A percentile compares a stretch with the other conserved stretches of the same genome.
Conservation (phyloP, 2,797 vertebrate genomes). For the Malurus leucopterus region DNA sequence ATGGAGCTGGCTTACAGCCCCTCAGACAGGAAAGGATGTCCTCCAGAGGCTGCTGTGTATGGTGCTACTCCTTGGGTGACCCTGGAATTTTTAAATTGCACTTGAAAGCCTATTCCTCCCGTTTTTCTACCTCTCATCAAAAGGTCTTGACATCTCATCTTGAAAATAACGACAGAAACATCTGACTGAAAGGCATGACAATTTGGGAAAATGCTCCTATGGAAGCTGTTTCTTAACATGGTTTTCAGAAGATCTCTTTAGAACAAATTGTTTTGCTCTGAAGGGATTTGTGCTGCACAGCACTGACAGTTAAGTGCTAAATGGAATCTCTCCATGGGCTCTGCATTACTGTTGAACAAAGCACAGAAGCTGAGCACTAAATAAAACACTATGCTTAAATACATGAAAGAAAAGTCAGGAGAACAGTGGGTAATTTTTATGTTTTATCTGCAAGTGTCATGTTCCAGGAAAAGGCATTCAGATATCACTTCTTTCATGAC, state of each 20-base stretch:
- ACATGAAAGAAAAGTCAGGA: not conserved
- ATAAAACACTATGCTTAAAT: not conserved
- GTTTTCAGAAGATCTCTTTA: not conserved
- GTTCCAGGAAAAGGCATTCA: not conserved
- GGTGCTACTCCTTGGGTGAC: not conserved
- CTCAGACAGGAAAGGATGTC: not conserved
- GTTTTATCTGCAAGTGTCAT: fast-evolving
- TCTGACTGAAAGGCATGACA: not conserved
- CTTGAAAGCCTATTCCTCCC: not conserved
- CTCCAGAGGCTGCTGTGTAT: not conserved
- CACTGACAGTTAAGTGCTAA: not conserved
- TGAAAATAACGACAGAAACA: not conserved
- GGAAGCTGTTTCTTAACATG: not conserved
- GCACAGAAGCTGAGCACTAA: not conserved
- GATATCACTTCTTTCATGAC: not conserved
- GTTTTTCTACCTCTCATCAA: not conserved
- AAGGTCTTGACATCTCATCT: not conserved
- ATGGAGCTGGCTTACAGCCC: not conserved
- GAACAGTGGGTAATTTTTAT: not conserved
- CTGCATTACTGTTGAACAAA: not conserved
- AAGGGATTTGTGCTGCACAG: not conserved
- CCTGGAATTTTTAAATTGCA: not conserved
- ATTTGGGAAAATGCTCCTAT: not conserved
- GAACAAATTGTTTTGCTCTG: not conserved
- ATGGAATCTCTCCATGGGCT: not conserved